A percentile compares a stretch with the other conserved stretches of the same genome.
Evolutionary conservation across 2,888 invertebrate genomes (phyloP).

Genomic region (Unio pictorum): DNA sequence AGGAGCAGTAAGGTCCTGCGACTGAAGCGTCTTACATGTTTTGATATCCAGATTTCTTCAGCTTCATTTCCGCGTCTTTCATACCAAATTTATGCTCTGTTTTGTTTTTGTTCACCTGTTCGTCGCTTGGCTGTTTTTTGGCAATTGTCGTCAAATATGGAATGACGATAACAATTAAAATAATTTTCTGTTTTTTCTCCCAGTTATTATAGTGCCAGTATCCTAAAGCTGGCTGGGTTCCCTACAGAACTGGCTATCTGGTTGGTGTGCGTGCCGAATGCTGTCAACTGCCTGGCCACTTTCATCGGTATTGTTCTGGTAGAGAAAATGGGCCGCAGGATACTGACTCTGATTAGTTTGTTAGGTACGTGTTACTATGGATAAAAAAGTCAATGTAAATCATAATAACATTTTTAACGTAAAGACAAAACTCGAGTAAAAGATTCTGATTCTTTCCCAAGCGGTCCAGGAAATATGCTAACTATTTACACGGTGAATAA

Average conservation of each 20-base stretch:
- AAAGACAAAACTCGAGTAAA: too few relatives aligned
- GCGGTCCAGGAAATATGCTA: too few relatives aligned
- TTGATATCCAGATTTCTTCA: too few relatives aligned
- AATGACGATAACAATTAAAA: not conserved
- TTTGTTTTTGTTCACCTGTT: not conserved
- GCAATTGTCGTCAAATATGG: not conserved
- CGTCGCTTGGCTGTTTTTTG: not conserved
- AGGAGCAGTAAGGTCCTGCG: too few relatives aligned
- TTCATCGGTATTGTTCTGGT: constrained; percentile 73
- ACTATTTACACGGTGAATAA: too few relatives aligned
- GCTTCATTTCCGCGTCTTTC: not conserved
- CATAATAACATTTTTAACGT: too few relatives aligned
- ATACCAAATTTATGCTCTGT: not conserved
- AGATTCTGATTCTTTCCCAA: too few relatives aligned
- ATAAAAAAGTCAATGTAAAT: not conserved
- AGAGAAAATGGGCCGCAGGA: constrained; percentile 72
- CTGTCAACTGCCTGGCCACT: constrained; percentile 73
- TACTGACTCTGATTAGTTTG: constrained; percentile 53
- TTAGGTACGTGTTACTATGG: constrained; percentile 52
- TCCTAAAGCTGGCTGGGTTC: constrained; percentile 73
- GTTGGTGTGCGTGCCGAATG: constrained; percentile 71
- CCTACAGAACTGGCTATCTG: constrained; percentile 72
- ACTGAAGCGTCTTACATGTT: too few relatives aligned
- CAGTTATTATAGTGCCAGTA: constrained; percentile 75
- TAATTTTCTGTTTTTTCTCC: constrained; percentile 9